Percentiles rank a stretch among this genome's conserved stretches.
Conservation (phyloP, 2,888 invertebrate species). For the Troglohyphantes excavatus region DNA sequence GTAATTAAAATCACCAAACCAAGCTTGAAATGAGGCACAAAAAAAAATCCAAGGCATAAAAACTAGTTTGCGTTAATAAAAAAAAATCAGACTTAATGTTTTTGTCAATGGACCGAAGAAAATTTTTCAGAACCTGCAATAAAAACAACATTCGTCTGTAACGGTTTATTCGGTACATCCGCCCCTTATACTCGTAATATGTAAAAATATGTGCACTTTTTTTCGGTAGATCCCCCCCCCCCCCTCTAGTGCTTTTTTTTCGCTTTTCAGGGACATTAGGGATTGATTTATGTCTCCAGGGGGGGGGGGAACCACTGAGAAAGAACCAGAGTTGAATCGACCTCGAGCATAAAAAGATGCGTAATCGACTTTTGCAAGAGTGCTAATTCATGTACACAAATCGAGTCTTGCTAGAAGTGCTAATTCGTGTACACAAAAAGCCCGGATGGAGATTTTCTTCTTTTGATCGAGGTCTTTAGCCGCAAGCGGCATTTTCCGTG, state of each 20-base stretch:
- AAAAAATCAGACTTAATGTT: conserved; percentile 74
- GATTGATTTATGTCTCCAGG: conserved; percentile 64
- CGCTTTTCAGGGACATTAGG: conserved; percentile 73
- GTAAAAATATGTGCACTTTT: conserved; percentile 65
- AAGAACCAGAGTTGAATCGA: conserved; percentile 42
- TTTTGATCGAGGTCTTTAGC: background rate
- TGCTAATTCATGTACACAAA: conserved; percentile 70
- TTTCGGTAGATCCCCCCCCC: conserved; percentile 59
- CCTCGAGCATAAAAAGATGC: conserved; percentile 53
- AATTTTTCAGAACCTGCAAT: conserved; percentile 40
- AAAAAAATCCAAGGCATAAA: conserved; percentile 44
- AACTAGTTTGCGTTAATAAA: conserved; percentile 61
- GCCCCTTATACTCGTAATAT: conserved; percentile 35
- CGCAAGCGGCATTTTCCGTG: conserved; percentile 15
- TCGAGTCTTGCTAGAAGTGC: conserved; percentile 62
- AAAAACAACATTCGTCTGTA: conserved; percentile 62
- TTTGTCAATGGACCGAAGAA: conserved; percentile 75
- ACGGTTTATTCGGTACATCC: conserved; percentile 59
- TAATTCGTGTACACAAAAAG: conserved; percentile 68
- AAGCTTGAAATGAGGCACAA: conserved; percentile 57
- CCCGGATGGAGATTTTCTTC: conserved; percentile 51
- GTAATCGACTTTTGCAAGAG: conserved; percentile 67
- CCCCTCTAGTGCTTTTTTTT: conserved; percentile 67
- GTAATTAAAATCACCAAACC: conserved; percentile 76
- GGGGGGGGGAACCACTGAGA: background rate